Base-by-base conservation (phyloP, 1,140 invertebrate genomes). In the Goniozus legneri region DNA sequence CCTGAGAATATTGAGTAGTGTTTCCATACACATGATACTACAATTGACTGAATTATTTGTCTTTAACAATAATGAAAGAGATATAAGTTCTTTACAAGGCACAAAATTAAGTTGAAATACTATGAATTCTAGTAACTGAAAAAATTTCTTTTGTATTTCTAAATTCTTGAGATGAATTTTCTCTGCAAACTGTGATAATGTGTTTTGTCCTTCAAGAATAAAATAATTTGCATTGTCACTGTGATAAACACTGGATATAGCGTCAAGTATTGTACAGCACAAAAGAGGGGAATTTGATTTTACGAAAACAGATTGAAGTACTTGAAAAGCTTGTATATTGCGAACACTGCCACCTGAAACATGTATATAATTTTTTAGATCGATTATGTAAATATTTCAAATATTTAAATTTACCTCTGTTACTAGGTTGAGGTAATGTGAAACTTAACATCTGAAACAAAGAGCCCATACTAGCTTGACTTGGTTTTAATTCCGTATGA, bases 221-320 rank as follows among this genome's bases (percentile, higher is more conserved):
- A 99, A 99, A 75, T 98, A 99, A 76, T 99, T 99, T 13, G 94
- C 92, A 71, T 93, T 91, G 72, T 99, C 97, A 15, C 95, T 92
- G 71, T 97, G 92, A 73, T 98, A 98, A 10, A 99, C 89, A 54
- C 90, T 92, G 10, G 89, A 95, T 66, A 99, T 96, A 2, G 93
- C 92, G 67, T 98, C 96, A 38, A 99, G 77, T 52, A 98, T 92
- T 0, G 90, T 89, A 60, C 86, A 88, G 66, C 91, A 94, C 14
- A 98, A 75, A 14, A 88, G 82, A 19, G 86, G 79, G 2, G 92
- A 93, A 58, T 82, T 86, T 0, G 92, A 91, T 70, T 93, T 95
- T 8, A 95, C 77, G 65, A 97, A 98, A 37, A 96, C 91, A 35
- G 87, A 91, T 76, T 97, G 92, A 33, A 98, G 77, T 33, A 97